These are phyloP conservation scores for Apis dorsata DNA, from an alignment of 1,140 invertebrate species.

Conservation along the genomic window DNA sequence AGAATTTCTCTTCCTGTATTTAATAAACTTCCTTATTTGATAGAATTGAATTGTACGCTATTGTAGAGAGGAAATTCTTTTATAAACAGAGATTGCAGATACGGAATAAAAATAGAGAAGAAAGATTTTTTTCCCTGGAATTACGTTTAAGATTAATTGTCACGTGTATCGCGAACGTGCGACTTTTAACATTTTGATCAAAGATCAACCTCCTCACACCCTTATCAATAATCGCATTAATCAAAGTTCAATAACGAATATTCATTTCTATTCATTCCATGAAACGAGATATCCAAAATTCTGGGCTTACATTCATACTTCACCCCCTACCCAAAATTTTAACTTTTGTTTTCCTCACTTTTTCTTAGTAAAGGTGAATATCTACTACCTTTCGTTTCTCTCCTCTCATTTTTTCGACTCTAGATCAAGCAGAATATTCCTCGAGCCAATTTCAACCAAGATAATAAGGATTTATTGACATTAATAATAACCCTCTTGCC, in stretches of 20 bases:
- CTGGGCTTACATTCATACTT: too few relatives aligned
- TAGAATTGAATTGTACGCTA: background rate
- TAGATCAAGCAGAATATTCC: too few relatives aligned
- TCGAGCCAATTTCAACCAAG: too few relatives aligned
- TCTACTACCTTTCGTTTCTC: too few relatives aligned
- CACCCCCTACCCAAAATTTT: too few relatives aligned
- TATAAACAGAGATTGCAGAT: background rate
- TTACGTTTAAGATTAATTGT: background rate
- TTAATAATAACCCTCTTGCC: background rate
- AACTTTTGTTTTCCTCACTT: too few relatives aligned
- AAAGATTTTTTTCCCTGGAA: background rate
- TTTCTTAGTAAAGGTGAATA: too few relatives aligned
- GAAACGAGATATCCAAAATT: too few relatives aligned
- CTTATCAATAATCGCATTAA: background rate
- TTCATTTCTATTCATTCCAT: too few relatives aligned
- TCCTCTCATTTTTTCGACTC: too few relatives aligned
- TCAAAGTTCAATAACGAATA: background rate
- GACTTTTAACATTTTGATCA: background rate
- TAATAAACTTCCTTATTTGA: background rate
- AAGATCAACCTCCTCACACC: too few relatives aligned
- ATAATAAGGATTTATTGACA: background rate
- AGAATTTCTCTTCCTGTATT: background rate
- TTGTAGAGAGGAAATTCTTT: background rate
- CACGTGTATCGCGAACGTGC: background rate
- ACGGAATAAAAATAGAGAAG: background rate